These are phyloP conservation scores for Actinernus sp. DNA, from an alignment of 92 coral and sea anemone species.

Conservation along the genomic window DNA sequence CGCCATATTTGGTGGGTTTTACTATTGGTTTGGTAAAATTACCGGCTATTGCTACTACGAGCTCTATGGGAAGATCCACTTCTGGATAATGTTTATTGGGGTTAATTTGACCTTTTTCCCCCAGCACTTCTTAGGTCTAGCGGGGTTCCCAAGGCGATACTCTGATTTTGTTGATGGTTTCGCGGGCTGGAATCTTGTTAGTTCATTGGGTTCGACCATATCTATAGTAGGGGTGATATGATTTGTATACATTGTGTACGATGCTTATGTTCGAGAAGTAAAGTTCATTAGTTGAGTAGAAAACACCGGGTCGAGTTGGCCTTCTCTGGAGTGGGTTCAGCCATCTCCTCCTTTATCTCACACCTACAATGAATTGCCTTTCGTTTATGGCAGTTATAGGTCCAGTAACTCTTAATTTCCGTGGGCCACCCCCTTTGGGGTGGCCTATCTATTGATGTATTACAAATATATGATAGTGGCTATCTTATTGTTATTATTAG, in stretches of 20 bases:
- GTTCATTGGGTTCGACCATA: constrained; percentile 81
- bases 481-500: constrained; percentile 76
- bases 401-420: not conserved
- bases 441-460: constrained; percentile 51
- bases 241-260: constrained; percentile 77
- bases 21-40: constrained; percentile 83
- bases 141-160: constrained; percentile 88
- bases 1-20: constrained; percentile 85
- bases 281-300: constrained; percentile 64
- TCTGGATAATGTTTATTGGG: constrained; percentile 90
- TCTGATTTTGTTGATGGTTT: constrained; percentile 84
- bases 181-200: constrained; percentile 79
- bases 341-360: constrained; percentile 86
- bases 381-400: constrained; percentile 55
- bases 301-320: constrained; percentile 62
- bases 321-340: constrained; percentile 87
- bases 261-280: constrained; percentile 74
- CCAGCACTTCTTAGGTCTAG: constrained; percentile 85
- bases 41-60: constrained; percentile 88
- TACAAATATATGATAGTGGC: constrained; percentile 79
- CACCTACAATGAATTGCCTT: constrained; percentile 81
- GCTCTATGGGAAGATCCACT: constrained; percentile 81
- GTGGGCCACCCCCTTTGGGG: constrained; percentile 2
- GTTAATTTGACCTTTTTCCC: constrained; percentile 90
- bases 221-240: constrained; percentile 78